Percentiles rank a stretch among this genome's conserved stretches.
These are phyloP conservation scores for Ceratosolen solmsi DNA, from an alignment of 1,140 invertebrate species.

Conservation along the genomic window DNA sequence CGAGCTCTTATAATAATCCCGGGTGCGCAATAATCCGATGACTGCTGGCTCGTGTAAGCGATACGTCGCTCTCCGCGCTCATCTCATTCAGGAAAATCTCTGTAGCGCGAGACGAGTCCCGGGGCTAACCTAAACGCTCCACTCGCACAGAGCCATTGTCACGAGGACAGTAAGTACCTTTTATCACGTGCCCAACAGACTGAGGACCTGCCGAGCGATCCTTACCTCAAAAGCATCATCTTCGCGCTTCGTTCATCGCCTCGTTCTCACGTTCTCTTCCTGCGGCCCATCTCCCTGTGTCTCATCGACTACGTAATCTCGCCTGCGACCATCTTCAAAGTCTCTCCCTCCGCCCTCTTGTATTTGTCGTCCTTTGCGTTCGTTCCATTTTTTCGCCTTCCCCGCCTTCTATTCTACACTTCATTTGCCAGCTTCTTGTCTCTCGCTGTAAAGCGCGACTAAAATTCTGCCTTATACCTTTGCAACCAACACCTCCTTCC, in stretches of 20 bases:
- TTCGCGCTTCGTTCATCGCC: background rate
- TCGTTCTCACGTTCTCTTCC: conserved; percentile 27
- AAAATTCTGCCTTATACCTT: too few species aligned
- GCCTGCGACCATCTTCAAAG: too few species aligned
- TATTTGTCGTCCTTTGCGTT: background rate
- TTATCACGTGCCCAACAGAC: background rate
- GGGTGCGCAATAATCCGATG: conserved; percentile 39
- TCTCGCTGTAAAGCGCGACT: too few species aligned
- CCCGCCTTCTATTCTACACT: background rate
- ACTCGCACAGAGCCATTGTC: background rate
- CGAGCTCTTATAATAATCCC: conserved; percentile 31
- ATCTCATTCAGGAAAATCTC: background rate
- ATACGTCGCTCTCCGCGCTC: background rate
- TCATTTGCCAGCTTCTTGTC: too few species aligned
- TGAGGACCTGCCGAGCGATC: background rate
- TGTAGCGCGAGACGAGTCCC: background rate
- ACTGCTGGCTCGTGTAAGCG: conserved; percentile 40
- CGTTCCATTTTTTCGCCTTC: too few species aligned
- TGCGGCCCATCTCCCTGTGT: background rate
- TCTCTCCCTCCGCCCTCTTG: background rate
- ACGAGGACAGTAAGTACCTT: conserved; percentile 6
- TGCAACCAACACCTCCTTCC: too few species aligned
- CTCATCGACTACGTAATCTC: background rate
- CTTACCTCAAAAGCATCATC: background rate
- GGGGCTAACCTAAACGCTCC: background rate